phyloP scores from a whole-genome alignment of 2,888 invertebrate species.

The Pterostichus madidus region DNA sequence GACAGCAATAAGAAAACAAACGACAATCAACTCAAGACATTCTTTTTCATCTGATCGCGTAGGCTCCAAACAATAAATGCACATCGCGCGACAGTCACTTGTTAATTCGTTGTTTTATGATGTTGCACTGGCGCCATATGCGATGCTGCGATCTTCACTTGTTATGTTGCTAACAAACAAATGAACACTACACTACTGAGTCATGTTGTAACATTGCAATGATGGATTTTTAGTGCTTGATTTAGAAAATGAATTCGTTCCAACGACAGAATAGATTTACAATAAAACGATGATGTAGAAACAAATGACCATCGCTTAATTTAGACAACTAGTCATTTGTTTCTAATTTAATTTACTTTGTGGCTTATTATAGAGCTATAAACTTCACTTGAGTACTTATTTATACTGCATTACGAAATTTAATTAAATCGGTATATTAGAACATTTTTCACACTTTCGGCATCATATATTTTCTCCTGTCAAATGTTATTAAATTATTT shows the following conservation, averaged over 20 bases:
- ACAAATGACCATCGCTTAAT: constrained; percentile 41
- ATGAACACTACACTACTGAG: constrained; percentile 5
- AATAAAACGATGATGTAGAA: constrained; percentile 42
- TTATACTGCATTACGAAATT: neutral
- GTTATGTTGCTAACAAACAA: constrained; percentile 13
- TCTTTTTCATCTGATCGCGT: constrained; percentile 28
- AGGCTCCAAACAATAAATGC: constrained; percentile 42
- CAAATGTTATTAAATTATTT: no score
- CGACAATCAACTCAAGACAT: constrained; percentile 16
- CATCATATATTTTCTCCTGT: no score
- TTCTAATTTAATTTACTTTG: constrained; percentile 20
- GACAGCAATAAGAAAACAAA: constrained; percentile 25
- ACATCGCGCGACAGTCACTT: constrained; percentile 37
- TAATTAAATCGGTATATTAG: no score
- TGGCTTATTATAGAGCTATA: neutral
- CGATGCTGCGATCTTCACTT: constrained; percentile 34
- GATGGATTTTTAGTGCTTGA: constrained; percentile 17
- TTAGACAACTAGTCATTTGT: constrained; percentile 41
- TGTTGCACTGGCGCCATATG: constrained; percentile 45
- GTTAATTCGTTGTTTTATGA: constrained; percentile 51
- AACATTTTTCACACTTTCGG: no score
- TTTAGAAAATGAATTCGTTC: constrained; percentile 39
- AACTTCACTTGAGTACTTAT: neutral
- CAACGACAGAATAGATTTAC: constrained; percentile 18
- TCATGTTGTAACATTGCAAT: neutral